Percentiles rank a stretch among this genome's conserved stretches.
Evolutionary conservation across 2,888 invertebrate genomes (phyloP).

Genomic region (Polydrusus cervinus): DNA sequence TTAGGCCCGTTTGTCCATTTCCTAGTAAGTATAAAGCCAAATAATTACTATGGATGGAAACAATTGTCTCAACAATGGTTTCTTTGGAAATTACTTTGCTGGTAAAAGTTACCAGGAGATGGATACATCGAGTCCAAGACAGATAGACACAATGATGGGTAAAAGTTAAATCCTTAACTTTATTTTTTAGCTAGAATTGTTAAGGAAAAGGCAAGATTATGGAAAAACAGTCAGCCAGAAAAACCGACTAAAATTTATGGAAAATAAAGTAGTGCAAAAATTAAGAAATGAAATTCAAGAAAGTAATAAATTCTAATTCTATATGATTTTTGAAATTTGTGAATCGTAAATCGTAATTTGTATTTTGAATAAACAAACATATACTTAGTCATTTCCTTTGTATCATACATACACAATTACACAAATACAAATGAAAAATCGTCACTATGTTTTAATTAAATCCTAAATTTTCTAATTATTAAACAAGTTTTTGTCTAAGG

Average conservation of each 20-base stretch:
- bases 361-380: not conserved
- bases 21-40: too few relatives aligned
- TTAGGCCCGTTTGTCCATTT: too few relatives aligned
- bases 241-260: slow-evolving; percentile 59
- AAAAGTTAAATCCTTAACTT: not conserved
- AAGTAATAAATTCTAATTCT: slow-evolving; percentile 47
- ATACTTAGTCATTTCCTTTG: not conserved
- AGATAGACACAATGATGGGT: too few relatives aligned
- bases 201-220: slow-evolving; percentile 58
- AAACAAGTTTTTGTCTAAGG: too few relatives aligned
- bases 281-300: slow-evolving; percentile 55
- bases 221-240: slow-evolving; percentile 59
- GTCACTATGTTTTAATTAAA: not conserved
- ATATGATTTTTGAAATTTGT: not conserved
- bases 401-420: too few relatives aligned
- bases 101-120: too few relatives aligned
- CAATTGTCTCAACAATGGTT: too few relatives aligned
- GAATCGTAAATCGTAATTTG: not conserved
- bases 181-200: slow-evolving; percentile 56
- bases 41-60: too few relatives aligned
- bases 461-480: too few relatives aligned
- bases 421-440: too few relatives aligned
- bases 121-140: too few relatives aligned
- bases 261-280: slow-evolving; percentile 56
- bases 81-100: too few relatives aligned